Conservation (phyloP, 2,113 vertebrate species). For the Eudyptes chrysolophus region DNA sequence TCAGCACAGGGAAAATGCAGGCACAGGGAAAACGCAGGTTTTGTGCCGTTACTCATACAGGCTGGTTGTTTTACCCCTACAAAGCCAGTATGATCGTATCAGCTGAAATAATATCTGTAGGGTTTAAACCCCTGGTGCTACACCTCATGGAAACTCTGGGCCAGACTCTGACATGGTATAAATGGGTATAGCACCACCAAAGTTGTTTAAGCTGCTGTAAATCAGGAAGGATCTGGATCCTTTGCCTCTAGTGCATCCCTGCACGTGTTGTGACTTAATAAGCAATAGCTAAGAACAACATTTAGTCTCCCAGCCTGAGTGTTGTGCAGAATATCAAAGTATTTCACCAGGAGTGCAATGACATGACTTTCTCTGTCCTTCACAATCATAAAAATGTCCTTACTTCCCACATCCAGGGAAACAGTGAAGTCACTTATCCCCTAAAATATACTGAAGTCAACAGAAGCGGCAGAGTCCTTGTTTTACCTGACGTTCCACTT, state of each 20-base stretch:
- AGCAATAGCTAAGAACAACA: constrained; percentile 11
- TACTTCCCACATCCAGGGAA: background rate
- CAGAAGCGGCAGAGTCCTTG: background rate
- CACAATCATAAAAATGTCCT: background rate
- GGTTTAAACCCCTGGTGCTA: background rate
- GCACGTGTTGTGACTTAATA: background rate
- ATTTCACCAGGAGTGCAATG: background rate
- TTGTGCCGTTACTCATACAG: background rate
- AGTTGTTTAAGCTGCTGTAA: background rate
- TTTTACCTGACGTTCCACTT: constrained; percentile 34
- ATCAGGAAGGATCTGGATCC: background rate
- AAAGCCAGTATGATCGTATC: background rate
- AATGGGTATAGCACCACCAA: background rate
- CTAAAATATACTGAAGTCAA: background rate
- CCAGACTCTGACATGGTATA: background rate
- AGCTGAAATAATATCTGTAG: background rate
- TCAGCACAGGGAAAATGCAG: background rate
- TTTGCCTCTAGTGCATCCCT: background rate
- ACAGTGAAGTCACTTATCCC: background rate
- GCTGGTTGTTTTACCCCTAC: background rate
- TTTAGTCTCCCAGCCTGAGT: background rate
- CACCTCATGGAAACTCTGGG: background rate
- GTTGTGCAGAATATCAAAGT: background rate
- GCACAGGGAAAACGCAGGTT: background rate
- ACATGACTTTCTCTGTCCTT: background rate